Percentiles rank a stretch among this genome's conserved stretches.
Evolutionary conservation across 2,113 vertebrate species (phyloP).

Genomic region (Pygoscelis antarcticus): DNA sequence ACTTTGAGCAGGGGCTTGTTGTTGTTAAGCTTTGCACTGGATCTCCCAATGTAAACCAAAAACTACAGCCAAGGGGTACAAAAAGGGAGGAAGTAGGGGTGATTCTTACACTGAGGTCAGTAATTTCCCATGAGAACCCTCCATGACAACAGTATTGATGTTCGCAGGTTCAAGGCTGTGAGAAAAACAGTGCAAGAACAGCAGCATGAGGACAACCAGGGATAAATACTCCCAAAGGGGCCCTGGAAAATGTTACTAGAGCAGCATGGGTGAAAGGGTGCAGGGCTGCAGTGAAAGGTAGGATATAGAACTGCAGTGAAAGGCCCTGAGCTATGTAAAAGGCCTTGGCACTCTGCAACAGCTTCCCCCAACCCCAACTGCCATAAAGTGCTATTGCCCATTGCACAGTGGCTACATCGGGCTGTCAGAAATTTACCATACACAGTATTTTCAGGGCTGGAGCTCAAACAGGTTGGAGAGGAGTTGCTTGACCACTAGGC

Average conservation of each 20-base stretch:
- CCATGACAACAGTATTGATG: background rate
- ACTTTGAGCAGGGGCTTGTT: background rate
- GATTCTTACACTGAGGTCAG: background rate
- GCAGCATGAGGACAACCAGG: background rate
- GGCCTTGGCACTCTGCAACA: background rate
- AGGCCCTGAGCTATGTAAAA: background rate
- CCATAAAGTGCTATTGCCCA: background rate
- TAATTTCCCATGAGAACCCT: background rate
- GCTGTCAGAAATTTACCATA: background rate
- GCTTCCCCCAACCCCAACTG: background rate
- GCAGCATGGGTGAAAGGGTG: background rate
- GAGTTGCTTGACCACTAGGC: background rate
- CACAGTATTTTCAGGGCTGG: background rate
- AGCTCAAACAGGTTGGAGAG: background rate
- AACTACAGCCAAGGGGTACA: background rate
- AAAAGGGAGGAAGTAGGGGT: background rate
- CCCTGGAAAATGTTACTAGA: background rate
- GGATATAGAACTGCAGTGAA: background rate
- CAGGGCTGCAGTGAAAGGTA: too few species aligned
- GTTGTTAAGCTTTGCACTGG: background rate
- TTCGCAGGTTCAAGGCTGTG: background rate
- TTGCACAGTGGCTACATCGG: background rate
- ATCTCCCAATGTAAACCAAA: background rate
- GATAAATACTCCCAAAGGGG: background rate
- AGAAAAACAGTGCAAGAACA: background rate